Evolutionary conservation across 2,888 invertebrate genomes (phyloP).

Genomic region (Helobdella robusta): DNA sequence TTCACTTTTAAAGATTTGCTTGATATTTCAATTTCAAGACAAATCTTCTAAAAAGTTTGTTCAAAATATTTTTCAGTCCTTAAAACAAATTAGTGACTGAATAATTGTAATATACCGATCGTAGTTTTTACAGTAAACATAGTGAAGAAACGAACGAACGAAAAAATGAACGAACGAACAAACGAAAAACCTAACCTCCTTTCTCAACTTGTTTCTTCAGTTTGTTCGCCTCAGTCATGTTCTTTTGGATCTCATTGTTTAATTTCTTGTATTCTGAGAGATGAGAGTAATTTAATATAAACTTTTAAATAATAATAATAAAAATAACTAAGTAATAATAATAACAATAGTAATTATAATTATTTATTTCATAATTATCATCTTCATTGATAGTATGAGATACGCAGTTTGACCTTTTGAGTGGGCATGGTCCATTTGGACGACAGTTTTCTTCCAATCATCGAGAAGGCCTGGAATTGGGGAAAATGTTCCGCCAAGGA

Average conservation of each 20-base stretch:
- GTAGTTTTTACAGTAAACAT: too few relatives aligned
- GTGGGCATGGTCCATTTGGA: slow-evolving; percentile 21
- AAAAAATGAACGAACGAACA: too few relatives aligned
- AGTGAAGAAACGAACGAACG: too few relatives aligned
- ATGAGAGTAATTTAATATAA: neutral
- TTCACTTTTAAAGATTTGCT: too few relatives aligned
- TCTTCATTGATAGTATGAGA: too few relatives aligned
- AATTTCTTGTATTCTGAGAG: slow-evolving; percentile 19
- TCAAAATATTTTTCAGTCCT: too few relatives aligned
- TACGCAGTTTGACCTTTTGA: slow-evolving; percentile 24
- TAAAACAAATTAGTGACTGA: too few relatives aligned
- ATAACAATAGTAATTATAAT: too few relatives aligned
- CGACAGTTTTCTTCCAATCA: slow-evolving; percentile 23
- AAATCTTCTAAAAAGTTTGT: too few relatives aligned
- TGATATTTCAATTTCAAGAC: too few relatives aligned
- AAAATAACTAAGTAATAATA: neutral
- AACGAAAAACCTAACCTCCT: slow-evolving; percentile 17
- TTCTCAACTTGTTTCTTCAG: slow-evolving; percentile 23
- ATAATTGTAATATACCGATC: too few relatives aligned
- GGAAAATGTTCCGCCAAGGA: slow-evolving; percentile 19
- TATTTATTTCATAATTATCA: too few relatives aligned
- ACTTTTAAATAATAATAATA: neutral
- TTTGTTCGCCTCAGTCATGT: slow-evolving; percentile 10
- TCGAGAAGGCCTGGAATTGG: slow-evolving; percentile 20
- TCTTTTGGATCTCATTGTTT: slow-evolving; percentile 14